phyloP scores from a whole-genome alignment of 1,140 invertebrate genomes.

The Trichonephila clavata region DNA sequence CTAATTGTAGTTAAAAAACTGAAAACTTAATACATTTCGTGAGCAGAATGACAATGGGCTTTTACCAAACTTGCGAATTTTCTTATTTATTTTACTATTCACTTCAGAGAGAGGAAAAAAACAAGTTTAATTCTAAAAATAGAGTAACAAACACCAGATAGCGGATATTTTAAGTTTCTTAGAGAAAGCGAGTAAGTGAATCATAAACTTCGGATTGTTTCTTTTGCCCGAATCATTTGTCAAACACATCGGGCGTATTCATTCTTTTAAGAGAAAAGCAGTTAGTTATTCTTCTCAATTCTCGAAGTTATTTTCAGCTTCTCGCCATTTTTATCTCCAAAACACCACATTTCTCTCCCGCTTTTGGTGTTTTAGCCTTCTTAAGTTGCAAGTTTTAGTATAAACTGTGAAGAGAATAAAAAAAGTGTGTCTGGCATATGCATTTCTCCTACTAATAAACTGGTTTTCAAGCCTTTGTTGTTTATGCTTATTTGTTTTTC shows the following conservation, averaged over 20 bases:
- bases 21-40: no score
- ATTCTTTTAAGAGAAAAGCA: constrained; percentile 7
- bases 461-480: neutral
- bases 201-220: constrained; percentile 34
- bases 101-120: neutral
- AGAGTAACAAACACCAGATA: constrained; percentile 9
- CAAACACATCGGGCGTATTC: constrained; percentile 36
- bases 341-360: neutral
- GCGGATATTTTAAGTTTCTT: neutral
- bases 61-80: no score
- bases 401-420: constrained; percentile 32
- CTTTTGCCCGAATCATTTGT: constrained; percentile 8
- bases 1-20: no score
- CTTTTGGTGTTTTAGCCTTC: neutral
- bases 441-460: neutral
- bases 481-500: neutral
- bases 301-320: constrained; percentile 27
- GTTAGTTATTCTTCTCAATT: neutral
- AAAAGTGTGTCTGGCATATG: neutral
- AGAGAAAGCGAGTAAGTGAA: neutral
- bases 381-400: neutral
- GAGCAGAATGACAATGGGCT: no score
- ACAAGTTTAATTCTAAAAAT: neutral
- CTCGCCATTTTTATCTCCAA: neutral
- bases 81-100: neutral